These are phyloP conservation scores for Stegodyphus dumicola DNA, from an alignment of 1,140 invertebrate species.

Conservation along the genomic window DNA sequence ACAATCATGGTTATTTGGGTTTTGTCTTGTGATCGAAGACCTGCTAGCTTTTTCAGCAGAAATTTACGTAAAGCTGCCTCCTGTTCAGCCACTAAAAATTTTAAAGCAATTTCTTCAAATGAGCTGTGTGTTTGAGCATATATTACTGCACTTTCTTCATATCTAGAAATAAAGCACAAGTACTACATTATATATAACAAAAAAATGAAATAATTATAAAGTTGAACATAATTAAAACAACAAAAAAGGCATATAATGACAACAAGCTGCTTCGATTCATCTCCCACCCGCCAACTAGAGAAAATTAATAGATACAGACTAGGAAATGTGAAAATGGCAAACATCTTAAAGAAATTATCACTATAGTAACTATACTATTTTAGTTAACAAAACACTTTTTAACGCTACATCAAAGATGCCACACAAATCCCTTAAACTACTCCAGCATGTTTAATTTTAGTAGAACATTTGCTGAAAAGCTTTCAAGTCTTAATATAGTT, in stretches of 20 bases:
- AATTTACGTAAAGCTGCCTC: constrained; percentile 88
- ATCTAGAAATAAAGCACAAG: constrained; percentile 69
- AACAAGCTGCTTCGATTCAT: neutral
- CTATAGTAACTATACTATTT: no score
- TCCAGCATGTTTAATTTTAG: no score
- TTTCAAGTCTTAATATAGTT: no score
- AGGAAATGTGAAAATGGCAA: no score
- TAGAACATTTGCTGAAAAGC: no score
- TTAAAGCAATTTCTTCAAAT: constrained; percentile 93
- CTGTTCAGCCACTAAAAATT: constrained; percentile 86
- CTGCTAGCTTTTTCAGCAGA: constrained; percentile 74
- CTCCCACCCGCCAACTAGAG: no score
- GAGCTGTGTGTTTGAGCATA: constrained; percentile 91
- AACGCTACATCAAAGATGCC: no score
- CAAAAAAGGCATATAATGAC: constrained; percentile 8
- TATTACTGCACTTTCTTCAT: constrained; percentile 84
- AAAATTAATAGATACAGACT: no score
- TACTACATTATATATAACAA: neutral
- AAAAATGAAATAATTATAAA: neutral
- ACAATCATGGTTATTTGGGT: constrained; percentile 92
- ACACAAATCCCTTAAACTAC: no score
- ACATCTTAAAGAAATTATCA: no score
- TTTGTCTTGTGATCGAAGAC: constrained; percentile 67
- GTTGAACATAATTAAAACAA: neutral
- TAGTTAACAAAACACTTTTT: no score